Percentiles rank a stretch among this genome's conserved stretches.
Evolutionary conservation across 2,888 invertebrate genomes (phyloP).

Genomic region (Epinotia nisella): DNA sequence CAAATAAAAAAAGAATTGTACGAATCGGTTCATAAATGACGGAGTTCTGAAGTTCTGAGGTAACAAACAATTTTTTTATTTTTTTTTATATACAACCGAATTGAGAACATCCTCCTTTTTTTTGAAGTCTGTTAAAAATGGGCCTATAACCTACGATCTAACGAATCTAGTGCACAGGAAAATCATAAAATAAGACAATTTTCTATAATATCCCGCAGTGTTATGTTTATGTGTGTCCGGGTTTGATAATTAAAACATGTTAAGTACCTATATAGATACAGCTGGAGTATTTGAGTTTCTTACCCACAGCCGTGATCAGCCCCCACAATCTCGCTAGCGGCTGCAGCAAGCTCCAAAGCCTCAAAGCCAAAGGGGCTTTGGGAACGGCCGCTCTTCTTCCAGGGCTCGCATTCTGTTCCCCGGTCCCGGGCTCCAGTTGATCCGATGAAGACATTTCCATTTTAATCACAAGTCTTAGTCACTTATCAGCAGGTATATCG

Average conservation of each 20-base stretch:
- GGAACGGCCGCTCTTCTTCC: constrained; percentile 54
- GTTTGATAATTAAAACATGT: background rate
- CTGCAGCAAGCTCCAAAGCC: constrained; percentile 76
- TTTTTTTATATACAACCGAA: too few species aligned
- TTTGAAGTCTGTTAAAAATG: background rate
- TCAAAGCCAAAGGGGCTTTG: constrained; percentile 67
- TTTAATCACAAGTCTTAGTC: background rate
- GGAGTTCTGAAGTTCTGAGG: too few species aligned
- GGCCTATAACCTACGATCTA: background rate
- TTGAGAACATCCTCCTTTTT: too few species aligned
- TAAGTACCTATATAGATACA: background rate
- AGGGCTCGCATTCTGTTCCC: constrained; percentile 54
- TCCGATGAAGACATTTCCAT: constrained; percentile 57
- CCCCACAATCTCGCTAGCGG: constrained; percentile 80
- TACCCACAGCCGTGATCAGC: constrained; percentile 75
- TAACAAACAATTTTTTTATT: too few species aligned
- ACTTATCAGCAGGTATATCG: constrained; percentile 1
- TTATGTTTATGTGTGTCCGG: too few species aligned
- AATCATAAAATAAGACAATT: background rate
- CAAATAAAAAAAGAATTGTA: too few species aligned
- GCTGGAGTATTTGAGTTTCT: constrained; percentile 48
- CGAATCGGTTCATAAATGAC: too few species aligned
- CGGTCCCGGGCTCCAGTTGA: constrained; percentile 48
- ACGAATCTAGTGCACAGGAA: background rate
- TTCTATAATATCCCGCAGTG: background rate